A percentile compares a stretch with the other conserved stretches of the same genome.
These are phyloP conservation scores for Capra hircus DNA, from an alignment of 2,113 vertebrate species.

Conservation along the genomic window DNA sequence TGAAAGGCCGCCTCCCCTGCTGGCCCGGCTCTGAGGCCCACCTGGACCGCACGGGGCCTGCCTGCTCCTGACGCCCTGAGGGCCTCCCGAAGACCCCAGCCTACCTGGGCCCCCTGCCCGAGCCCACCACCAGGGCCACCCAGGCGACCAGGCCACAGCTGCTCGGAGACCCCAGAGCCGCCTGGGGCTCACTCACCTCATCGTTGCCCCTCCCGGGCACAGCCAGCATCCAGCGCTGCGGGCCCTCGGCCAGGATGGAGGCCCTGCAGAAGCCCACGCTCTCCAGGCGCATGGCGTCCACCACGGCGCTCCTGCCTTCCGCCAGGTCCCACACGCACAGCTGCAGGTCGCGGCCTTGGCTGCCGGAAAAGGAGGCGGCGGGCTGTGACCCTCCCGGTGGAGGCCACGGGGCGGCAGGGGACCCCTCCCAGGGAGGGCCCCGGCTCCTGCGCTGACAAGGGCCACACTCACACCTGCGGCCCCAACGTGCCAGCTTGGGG, in stretches of 20 bases:
- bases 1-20: background rate
- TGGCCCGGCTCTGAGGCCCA: background rate
- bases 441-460: background rate
- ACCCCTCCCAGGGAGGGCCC: background rate
- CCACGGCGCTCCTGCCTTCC: conserved; percentile 84
- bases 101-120: background rate
- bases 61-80: background rate
- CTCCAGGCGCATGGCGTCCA: conserved; percentile 83
- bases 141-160: background rate
- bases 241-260: conserved; percentile 78
- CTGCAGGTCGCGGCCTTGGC: conserved; percentile 92
- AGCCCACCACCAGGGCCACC: background rate
- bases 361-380: conserved; percentile 52
- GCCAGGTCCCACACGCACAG: conserved; percentile 91
- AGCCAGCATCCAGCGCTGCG: conserved; percentile 83
- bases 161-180: background rate
- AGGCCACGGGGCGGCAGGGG: background rate
- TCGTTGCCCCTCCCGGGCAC: conserved; percentile 83
- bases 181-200: conserved; percentile 81
- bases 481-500: background rate
- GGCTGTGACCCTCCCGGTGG: background rate
- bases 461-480: background rate
- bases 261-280: conserved; percentile 92
- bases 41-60: background rate
- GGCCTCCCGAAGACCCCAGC: background rate